Percentiles rank a stretch among this genome's conserved stretches.
Evolutionary conservation across 2,113 vertebrate species (phyloP).

Genomic region (Thermophis baileyi): DNA sequence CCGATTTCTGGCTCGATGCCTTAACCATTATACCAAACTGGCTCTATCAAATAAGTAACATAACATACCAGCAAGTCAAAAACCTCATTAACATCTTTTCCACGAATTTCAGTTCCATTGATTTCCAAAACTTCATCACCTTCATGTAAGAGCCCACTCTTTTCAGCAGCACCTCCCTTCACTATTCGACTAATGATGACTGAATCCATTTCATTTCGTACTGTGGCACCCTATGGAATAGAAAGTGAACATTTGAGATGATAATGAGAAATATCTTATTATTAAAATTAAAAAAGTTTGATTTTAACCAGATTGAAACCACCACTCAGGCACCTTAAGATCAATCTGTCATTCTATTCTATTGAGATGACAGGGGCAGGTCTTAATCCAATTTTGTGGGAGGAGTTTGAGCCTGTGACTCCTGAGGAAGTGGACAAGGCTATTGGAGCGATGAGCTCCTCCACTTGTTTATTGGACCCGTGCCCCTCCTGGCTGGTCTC

Average conservation of each 20-base stretch:
- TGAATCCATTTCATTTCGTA: slow-evolving; percentile 92
- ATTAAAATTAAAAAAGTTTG: background rate
- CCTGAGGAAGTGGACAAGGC: too few species aligned
- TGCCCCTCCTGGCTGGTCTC: too few species aligned
- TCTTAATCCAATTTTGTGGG: too few species aligned
- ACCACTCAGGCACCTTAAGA: background rate
- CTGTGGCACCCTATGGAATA: slow-evolving; percentile 85
- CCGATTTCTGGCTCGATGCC: background rate
- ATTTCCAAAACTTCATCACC: slow-evolving; percentile 96
- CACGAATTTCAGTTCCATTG: slow-evolving; percentile 88
- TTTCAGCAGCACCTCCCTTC: slow-evolving; percentile 90
- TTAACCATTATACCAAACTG: background rate
- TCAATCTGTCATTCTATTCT: background rate
- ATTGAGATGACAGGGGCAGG: too few species aligned
- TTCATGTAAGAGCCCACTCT: slow-evolving; percentile 88
- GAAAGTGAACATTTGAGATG: slow-evolving; percentile 31
- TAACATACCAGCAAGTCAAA: slow-evolving; percentile 90
- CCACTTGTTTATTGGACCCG: too few species aligned
- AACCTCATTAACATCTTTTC: slow-evolving; percentile 94
- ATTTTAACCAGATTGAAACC: background rate
- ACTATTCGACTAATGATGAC: slow-evolving; percentile 96
- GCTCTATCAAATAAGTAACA: background rate
- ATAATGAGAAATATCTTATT: slow-evolving; percentile 1
- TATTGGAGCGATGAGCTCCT: too few species aligned
- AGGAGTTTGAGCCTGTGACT: too few species aligned